Base-by-base conservation (phyloP, 1,140 invertebrate species). In the Cotesia chilonis region DNA sequence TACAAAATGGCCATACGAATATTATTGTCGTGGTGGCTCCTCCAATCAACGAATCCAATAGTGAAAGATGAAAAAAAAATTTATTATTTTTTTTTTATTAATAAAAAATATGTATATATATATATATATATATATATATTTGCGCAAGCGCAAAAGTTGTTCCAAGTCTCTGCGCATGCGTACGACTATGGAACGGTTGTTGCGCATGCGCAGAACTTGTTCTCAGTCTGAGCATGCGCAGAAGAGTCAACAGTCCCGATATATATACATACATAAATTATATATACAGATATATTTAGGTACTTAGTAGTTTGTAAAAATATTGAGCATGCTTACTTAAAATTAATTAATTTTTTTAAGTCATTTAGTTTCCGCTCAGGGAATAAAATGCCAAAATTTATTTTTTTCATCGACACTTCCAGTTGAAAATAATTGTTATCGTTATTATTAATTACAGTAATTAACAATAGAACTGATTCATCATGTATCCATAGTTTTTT, bases 1-100 rank as follows among this genome's bases (percentile, higher is more conserved):
- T 80, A 57, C 76, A 76, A 68, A 83, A 81, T 9, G 73, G 81
- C 78, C 82, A 82, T 66, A 28, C 60, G 60, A 41, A n/a, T 52
- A 69, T 70, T n/a, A 63, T 12, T 35, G 41, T 63, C 7, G 59
- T 63, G 68, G 77, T 76, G 74, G 72, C 73, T 37, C 47, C 3
- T 61, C 28, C 28, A 28, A 20, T 69, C 54, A 67, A 63, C 74
- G 9, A 69, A 72, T 7, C 41, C 41, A 10, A 47, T 47, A 47
- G 41, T 47, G 61, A 17, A 57, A 57, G 20, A 57, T 57, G n/a
- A 57, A 12, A n/a, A 55, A 55, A 55, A 20, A 55, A 55, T 57
- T 57, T 57, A 12, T 47, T 47, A 7, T 47, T 47, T 47, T 47
- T 47, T 47, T 6, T 47, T 9, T 6, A 47, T 9, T 9, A 47